These are phyloP conservation scores for Eutolmus rufibarbis DNA, from an alignment of 2,888 invertebrate species.

Conservation along the genomic window DNA sequence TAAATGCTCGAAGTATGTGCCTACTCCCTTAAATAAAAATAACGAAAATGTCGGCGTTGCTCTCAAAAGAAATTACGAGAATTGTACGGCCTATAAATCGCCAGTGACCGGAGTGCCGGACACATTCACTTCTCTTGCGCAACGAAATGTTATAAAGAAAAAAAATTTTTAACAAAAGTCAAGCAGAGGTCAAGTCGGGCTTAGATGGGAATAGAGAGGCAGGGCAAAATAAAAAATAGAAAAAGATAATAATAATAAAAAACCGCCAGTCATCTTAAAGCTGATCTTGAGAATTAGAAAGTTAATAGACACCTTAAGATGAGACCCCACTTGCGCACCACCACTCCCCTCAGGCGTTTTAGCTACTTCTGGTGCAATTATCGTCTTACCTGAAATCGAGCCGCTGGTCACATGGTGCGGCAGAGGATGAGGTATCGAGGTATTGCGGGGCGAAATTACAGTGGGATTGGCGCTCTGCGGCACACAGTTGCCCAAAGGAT, in stretches of 20 bases:
- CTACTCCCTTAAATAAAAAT: not conserved
- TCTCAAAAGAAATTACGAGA: not conserved
- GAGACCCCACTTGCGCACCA: not conserved
- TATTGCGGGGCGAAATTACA: conserved; percentile 59
- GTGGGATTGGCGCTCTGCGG: conserved; percentile 52
- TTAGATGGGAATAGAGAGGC: not conserved
- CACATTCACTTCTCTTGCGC: conserved; percentile 4
- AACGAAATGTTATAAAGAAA: not conserved
- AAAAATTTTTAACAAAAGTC: not conserved
- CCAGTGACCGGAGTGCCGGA: not conserved
- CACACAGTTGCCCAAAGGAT: conserved; percentile 36
- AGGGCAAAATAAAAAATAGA: not conserved
- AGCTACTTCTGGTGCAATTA: not conserved
- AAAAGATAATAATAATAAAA: not conserved
- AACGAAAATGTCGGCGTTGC: not conserved
- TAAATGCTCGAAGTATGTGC: too few relatives aligned
- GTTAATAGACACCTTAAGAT: conserved; percentile 26
- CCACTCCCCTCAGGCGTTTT: not conserved
- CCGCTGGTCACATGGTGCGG: conserved; percentile 60
- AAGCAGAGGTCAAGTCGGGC: not conserved
- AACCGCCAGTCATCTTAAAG: not conserved
- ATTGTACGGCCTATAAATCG: not conserved
- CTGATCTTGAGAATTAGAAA: conserved; percentile 38
- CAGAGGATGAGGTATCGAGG: conserved; percentile 63
- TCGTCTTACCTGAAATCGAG: conserved; percentile 50